phyloP scores from a whole-genome alignment of 2,888 invertebrate genomes.

The Stratiomys singularior region DNA sequence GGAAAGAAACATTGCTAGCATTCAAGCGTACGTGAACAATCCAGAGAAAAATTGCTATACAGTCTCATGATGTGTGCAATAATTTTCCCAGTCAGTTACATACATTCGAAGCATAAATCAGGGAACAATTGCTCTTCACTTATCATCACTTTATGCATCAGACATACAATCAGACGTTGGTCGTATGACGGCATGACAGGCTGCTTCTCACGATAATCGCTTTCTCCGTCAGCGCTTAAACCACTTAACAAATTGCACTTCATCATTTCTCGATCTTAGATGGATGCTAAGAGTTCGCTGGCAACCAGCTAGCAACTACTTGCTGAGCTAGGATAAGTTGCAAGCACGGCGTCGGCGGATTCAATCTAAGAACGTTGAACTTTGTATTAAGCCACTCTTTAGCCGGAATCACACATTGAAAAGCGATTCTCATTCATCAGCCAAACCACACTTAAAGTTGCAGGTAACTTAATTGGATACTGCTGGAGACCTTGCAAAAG shows the following conservation, averaged over 20 bases:
- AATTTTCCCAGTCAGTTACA: constrained; percentile 19
- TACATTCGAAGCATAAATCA: constrained; percentile 33
- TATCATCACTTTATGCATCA: constrained; percentile 41
- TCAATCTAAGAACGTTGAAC: constrained; percentile 37
- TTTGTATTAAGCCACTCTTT: constrained; percentile 24
- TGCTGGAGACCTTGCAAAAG: constrained; percentile 30
- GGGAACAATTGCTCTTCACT: constrained; percentile 44
- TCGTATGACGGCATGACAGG: constrained; percentile 39
- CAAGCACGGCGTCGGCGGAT: constrained; percentile 1
- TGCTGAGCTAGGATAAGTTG: neutral
- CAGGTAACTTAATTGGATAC: constrained; percentile 39
- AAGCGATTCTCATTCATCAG: constrained; percentile 47
- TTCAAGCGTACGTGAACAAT: too few relatives aligned
- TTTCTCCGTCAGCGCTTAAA: constrained; percentile 44
- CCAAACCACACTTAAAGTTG: constrained; percentile 27
- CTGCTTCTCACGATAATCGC: constrained; percentile 46
- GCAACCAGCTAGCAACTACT: constrained; percentile 7
- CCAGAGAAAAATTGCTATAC: too few relatives aligned
- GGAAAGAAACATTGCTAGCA: too few relatives aligned
- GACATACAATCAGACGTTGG: constrained; percentile 34
- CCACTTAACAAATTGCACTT: constrained; percentile 46
- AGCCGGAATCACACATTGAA: constrained; percentile 42
- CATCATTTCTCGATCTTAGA: constrained; percentile 43
- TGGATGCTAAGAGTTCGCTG: constrained; percentile 38
- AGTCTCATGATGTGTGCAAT: neutral